Evolutionary conservation across 2,113 vertebrate genomes (phyloP), one percentile per base, ranked within the genome.

Genomic region (Cheilinus undulatus): DNA sequence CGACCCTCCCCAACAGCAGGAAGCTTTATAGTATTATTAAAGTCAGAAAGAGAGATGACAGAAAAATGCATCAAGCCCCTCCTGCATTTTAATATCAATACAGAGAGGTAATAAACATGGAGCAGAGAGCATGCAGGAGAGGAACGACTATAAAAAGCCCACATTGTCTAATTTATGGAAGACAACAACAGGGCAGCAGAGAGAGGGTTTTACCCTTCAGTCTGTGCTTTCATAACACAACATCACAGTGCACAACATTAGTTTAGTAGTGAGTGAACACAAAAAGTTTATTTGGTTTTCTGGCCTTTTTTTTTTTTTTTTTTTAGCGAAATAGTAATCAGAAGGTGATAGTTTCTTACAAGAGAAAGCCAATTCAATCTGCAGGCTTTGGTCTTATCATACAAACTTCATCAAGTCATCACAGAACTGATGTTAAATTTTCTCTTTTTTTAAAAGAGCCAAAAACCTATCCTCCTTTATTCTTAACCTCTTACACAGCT

Each of bases 21-120:
- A 89, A 88, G 89, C 88, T 93, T 93, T 93, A 93, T 94, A 88
- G 89, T 92, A 90, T 91, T 93, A 92, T 93, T 93, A 94, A 94
- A 93, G 90, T 91, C 92, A 90, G 87, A 88, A 86, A 85, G 85
- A 82, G 85, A 91, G 89, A 90, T 85, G 89, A 91, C 88, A 89
- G 89, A 89, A 92, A 92, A 91, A 90, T 88, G 90, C 90, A 92
- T 92, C 90, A 91, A 70, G 86, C 69, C 80, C 84, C 88, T 86
- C 83, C 82, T 83, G 92, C 86, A 92, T 94, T 92, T 93, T 90
- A 93, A 93, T 93, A 92, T 89, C 86, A 91, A 88, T 86, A 78
- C 34, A 5, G 73, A 82, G 71, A 69, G 90, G 87, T 89, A 89
- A 91, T 93, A 93, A 94, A 93, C 86, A 86, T 66, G 0, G 57